Evolutionary conservation across 2,113 vertebrate species (phyloP), one percentile per base, ranked within the genome.

Genomic region (Emydocephalus ijimae): DNA sequence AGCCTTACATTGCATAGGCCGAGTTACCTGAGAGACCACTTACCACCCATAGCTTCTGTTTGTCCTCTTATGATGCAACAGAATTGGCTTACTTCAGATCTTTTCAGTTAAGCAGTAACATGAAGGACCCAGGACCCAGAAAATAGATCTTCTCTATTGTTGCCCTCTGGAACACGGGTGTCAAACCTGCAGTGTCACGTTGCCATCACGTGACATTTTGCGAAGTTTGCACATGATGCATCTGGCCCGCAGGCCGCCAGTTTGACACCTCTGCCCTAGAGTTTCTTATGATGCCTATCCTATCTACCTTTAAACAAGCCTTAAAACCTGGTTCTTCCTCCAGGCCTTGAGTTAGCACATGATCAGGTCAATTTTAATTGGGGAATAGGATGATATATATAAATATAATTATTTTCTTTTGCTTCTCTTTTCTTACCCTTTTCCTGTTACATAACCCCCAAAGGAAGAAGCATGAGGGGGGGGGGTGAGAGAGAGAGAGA

Each of bases 131-230:
- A 81, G 7, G 69, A 43, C 7, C 74, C 34, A 43, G 34, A 7
- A 43, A 81, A 81, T 21, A 81, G 34, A 7, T 1, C 74, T 81
- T 43, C 18, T 39, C 34, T 81, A 9, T 21, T 81, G 18, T 81
- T 43, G 34, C 34, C 18, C 74, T 81, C 34, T 81, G 74, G 34
- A 81, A 21, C 34, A 81, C 15, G 2, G 34, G 7, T 29, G 61
- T n/a, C 61, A 69, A n/a, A 69, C 29, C 24, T 1, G 0, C 9
- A 8, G 23, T 0, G 2, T 23, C 56, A 57, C 2, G 1, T 21
- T 59, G 21, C 57, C 23, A 1, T 59, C 57, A 59, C 8, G 1
- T 26, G 23, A 59, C 8, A 3, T 59, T 59, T 59, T 1, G 23
- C 0, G 3, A 59, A 1, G 7, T 59, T 26, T 59, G 23, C 9